Conservation (phyloP, 2,888 invertebrate genomes). For the Lasioglossum pauxillum region DNA sequence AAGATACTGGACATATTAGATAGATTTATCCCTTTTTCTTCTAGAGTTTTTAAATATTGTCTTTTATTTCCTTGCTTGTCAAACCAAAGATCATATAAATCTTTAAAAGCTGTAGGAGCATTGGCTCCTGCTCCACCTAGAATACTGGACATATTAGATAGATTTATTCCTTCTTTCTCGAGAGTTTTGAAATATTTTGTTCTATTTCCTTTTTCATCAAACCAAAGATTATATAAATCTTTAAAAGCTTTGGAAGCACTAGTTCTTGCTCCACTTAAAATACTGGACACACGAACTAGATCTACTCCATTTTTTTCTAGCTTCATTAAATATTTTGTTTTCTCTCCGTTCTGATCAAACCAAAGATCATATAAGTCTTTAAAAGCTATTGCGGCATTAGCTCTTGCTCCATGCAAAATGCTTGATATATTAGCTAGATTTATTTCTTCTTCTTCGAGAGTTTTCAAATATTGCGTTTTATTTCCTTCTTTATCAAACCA, state of each 20-base stretch:
- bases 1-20: constrained; percentile 64
- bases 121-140: constrained; percentile 61
- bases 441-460: constrained; percentile 32
- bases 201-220: neutral
- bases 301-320: too few relatives aligned
- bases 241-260: neutral
- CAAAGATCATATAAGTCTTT: neutral
- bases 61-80: constrained; percentile 45
- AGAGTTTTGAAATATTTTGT: neutral
- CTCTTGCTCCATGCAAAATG: constrained; percentile 64
- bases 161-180: constrained; percentile 40
- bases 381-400: constrained; percentile 61
- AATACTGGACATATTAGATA: constrained; percentile 69
- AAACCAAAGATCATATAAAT: constrained; percentile 74
- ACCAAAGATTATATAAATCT: too few relatives aligned
- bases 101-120: constrained; percentile 73
- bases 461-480: constrained; percentile 13
- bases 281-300: too few relatives aligned
- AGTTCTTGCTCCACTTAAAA: constrained; percentile 29
- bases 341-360: neutral
- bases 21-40: constrained; percentile 49
- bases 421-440: constrained; percentile 36
- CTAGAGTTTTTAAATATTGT: too few relatives aligned
- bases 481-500: neutral
- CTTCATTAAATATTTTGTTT: constrained; percentile 34